Evolutionary conservation across 2,888 invertebrate genomes (phyloP), one percentile per base, ranked within the genome.

Genomic region (Phengaris arion): DNA sequence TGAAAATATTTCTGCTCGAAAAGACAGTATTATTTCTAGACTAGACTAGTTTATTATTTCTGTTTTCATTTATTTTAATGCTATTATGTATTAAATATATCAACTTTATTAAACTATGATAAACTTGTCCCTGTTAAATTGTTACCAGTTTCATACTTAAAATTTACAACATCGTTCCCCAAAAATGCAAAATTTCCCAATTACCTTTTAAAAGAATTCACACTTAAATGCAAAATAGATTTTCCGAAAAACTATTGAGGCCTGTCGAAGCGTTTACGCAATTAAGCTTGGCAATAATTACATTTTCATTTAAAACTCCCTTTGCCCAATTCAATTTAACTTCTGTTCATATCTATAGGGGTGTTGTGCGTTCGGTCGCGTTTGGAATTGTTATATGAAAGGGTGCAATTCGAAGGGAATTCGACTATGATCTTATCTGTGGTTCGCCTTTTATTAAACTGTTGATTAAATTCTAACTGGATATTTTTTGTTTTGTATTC

Each of bases 381-480:
- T 83, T 83, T 82, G 83, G 82, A 82, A 81, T 83, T 83, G 81
- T 85, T 75, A 70, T 75, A 22, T 59, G 84, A 89, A 91, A 91
- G 91, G 92, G 91, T 91, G 70, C 85, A 91, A 91, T 83, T 83
- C 83, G 83, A 81, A 80, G 83, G 85, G 85, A 87, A 89, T 89
- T 90, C 89, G 86, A 85, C 88, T 87, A 86, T 87, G 91, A 91
- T 93, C 86, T 91, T 92, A 93, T 93, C 93, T 88, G 87, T 81
- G 87, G 87, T 82, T 83, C 79, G 85, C 83, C 88, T 90, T 91
- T 88, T 91, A 91, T 91, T 91, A 89, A 89, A 89, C 83, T 84
- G 81, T 85, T 85, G 85, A 85, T 86, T 79, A 83, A 83, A 78
- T 78, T 80, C 79, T 80, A 78, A 85, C 81, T 83, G 78, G 81